A percentile compares a stretch with the other conserved stretches of the same genome.
These are phyloP conservation scores for Dasypus novemcinctus DNA, from an alignment of 2,113 vertebrate genomes.

Conservation along the genomic window DNA sequence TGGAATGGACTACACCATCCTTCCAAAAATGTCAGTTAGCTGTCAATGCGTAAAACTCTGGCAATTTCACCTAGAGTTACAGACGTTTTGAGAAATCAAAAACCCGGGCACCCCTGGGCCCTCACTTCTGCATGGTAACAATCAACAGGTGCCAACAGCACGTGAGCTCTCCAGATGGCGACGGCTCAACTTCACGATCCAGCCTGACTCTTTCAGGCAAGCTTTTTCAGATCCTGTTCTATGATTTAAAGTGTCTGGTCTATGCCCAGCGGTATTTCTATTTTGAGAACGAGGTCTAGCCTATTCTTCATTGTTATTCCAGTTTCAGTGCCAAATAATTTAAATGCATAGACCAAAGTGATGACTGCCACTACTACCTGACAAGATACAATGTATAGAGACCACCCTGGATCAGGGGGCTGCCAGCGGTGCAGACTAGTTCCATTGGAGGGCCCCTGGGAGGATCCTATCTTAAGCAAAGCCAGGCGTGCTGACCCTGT, in stretches of 20 bases:
- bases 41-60: background rate
- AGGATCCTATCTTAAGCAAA: background rate
- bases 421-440: background rate
- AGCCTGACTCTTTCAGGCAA: background rate
- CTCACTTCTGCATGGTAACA: accelerated
- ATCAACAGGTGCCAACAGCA: accelerated
- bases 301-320: background rate
- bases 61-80: background rate
- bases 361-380: background rate
- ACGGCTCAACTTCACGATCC: background rate
- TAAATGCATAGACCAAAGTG: background rate
- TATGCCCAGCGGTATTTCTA: background rate
- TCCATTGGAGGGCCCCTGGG: background rate
- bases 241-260: background rate
- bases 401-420: background rate
- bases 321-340: background rate
- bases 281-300: background rate
- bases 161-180: background rate
- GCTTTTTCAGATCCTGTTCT: background rate
- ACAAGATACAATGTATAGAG: background rate
- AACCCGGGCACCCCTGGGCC: background rate
- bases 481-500: background rate
- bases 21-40: background rate
- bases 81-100: background rate
- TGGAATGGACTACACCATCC: background rate